Conservation (phyloP, 92 coral and sea anemone species). For the Zoanthus solanderi region DNA sequence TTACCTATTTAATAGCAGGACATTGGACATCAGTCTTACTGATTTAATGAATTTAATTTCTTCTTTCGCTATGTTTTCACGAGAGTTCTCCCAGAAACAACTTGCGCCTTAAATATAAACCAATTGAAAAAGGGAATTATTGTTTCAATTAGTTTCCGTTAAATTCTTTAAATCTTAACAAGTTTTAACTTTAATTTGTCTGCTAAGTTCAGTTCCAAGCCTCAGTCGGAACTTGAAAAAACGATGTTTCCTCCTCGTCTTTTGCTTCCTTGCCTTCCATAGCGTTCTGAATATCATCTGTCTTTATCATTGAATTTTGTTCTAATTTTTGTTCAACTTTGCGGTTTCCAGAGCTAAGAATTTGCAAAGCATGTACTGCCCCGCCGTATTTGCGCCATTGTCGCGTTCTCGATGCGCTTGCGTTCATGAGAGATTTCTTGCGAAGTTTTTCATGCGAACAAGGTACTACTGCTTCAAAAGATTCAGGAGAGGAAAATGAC, state of each 20-base stretch:
- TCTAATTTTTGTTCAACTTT: neutral
- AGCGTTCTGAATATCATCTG: neutral
- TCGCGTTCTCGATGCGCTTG: conserved; percentile 30
- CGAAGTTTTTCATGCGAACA: neutral
- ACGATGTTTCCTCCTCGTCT: neutral
- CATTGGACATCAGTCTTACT: no score
- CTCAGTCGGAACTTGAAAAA: neutral
- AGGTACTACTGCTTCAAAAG: neutral
- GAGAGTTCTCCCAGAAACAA: no score
- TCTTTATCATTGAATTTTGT: neutral
- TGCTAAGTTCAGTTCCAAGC: neutral
- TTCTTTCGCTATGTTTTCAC: no score
- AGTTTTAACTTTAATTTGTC: neutral
- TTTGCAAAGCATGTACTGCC: neutral
- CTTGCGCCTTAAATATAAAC: no score
- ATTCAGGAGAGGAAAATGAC: neutral
- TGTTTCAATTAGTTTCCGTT: no score
- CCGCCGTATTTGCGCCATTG: conserved; percentile 23
- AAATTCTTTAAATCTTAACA: neutral
- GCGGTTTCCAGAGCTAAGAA: neutral
- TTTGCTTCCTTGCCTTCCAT: neutral
- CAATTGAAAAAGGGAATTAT: no score
- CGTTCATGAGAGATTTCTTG: conserved; percentile 16
- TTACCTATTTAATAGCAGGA: no score
- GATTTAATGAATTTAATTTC: no score